Percentiles rank a stretch among this genome's conserved stretches.
phyloP scores from a whole-genome alignment of 2,113 vertebrate genomes.

The Anhinga rufa region DNA sequence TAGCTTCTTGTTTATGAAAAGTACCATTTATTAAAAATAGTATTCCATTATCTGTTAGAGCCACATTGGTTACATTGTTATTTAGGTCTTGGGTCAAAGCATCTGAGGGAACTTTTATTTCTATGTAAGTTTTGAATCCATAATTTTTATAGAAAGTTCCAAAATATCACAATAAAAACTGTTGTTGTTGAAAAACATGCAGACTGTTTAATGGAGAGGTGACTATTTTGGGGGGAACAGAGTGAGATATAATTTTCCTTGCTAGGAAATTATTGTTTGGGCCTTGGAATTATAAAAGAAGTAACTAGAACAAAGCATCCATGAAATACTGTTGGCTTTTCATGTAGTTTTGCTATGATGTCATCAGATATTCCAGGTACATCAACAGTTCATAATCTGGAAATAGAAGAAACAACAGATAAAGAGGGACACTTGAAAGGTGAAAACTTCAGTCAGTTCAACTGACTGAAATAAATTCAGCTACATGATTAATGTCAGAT shows the following conservation, averaged over 20 bases:
- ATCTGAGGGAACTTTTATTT: neutral
- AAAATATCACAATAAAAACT: neutral
- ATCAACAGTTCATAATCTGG: neutral
- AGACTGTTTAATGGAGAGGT: neutral
- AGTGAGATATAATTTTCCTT: neutral
- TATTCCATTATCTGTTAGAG: neutral
- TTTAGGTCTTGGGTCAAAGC: neutral
- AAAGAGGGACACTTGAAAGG: neutral
- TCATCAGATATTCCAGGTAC: neutral
- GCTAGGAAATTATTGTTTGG: neutral
- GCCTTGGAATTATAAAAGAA: neutral
- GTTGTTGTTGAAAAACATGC: neutral
- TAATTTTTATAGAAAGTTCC: conserved; percentile 31
- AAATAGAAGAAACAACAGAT: neutral
- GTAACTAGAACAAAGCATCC: conserved; percentile 21
- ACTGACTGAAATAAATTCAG: neutral
- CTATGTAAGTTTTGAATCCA: neutral
- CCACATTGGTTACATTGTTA: neutral
- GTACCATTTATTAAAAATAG: neutral
- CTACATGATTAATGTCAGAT: neutral
- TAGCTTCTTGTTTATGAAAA: neutral
- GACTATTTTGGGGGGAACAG: neutral
- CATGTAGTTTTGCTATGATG: neutral
- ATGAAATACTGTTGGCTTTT: conserved; percentile 26
- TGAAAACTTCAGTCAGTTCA: neutral